phyloP scores from a whole-genome alignment of 2,113 vertebrate species.

The Periophthalmus modestus region DNA sequence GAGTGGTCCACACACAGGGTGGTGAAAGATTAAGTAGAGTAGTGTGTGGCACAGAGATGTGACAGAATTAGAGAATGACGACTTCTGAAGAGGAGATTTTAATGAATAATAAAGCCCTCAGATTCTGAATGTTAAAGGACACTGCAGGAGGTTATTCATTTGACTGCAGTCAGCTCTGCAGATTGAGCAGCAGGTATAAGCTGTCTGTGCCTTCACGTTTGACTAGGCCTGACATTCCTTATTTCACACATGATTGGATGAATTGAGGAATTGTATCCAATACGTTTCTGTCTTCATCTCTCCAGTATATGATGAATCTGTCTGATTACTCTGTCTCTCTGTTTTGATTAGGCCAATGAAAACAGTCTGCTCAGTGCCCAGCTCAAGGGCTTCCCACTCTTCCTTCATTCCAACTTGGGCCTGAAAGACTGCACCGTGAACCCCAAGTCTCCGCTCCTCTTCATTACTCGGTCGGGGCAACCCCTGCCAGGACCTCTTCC shows the following conservation, averaged over 20 bases:
- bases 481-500: constrained; percentile 91
- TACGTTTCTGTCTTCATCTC: constrained; percentile 53
- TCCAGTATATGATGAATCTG: constrained; percentile 42
- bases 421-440: constrained; percentile 97
- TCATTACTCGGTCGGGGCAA: constrained; percentile 90
- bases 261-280: constrained; percentile 52
- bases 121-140: constrained; percentile 38
- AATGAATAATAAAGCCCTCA: constrained; percentile 37
- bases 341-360: constrained; percentile 87
- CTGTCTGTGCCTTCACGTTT: constrained; percentile 53
- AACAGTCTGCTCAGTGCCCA: constrained; percentile 97
- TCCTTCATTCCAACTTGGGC: constrained; percentile 94
- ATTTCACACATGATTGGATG: constrained; percentile 63
- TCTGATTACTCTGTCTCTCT: constrained; percentile 46
- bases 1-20: neutral
- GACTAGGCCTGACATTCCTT: constrained; percentile 59
- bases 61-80: constrained; percentile 24
- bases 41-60: constrained; percentile 19
- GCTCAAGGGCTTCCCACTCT: constrained; percentile 97
- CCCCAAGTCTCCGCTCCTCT: constrained; percentile 92
- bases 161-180: constrained; percentile 45
- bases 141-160: constrained; percentile 57
- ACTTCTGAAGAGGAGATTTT: constrained; percentile 30
- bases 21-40: constrained; percentile 8
- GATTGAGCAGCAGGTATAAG: constrained; percentile 67